phyloP scores from a whole-genome alignment of 2,888 invertebrate genomes.

The Hemithea aestivaria region DNA sequence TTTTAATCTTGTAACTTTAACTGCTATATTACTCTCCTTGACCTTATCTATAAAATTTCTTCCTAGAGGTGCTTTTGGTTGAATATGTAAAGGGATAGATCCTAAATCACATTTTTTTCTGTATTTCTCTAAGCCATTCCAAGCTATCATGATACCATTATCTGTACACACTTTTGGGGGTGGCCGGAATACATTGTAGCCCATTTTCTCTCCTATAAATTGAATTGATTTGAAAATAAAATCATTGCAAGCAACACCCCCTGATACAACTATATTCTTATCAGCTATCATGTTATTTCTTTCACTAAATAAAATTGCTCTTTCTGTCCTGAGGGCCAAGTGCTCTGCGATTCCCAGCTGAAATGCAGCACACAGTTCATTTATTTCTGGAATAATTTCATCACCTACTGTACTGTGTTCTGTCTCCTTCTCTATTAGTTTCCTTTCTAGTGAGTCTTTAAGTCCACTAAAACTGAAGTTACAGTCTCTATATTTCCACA shows the following conservation, averaged over 20 bases:
- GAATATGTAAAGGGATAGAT: slow-evolving; percentile 78
- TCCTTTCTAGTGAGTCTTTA: slow-evolving; percentile 79
- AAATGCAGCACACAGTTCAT: slow-evolving; percentile 92
- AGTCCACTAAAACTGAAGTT: slow-evolving; percentile 95
- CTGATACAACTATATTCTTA: slow-evolving; percentile 89
- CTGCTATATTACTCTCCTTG: slow-evolving; percentile 67
- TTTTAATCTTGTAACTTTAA: slow-evolving; percentile 56
- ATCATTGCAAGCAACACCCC: slow-evolving; percentile 97
- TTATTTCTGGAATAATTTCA: slow-evolving; percentile 84
- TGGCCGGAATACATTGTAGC: slow-evolving; percentile 85
- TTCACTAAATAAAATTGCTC: slow-evolving; percentile 88
- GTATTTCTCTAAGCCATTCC: slow-evolving; percentile 95
- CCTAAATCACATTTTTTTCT: slow-evolving; percentile 56
- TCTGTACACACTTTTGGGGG: slow-evolving; percentile 94
- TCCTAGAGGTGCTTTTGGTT: slow-evolving; percentile 82
- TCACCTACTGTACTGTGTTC: slow-evolving; percentile 80
- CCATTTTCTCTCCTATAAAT: slow-evolving; percentile 82
- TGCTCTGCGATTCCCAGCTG: slow-evolving; percentile 87
- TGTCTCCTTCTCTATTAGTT: slow-evolving; percentile 80
- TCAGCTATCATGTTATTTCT: slow-evolving; percentile 75
- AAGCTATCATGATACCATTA: slow-evolving; percentile 99
- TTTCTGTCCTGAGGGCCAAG: slow-evolving; percentile 88
- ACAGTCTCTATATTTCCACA: slow-evolving; percentile 85
- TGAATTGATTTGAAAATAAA: slow-evolving; percentile 85
- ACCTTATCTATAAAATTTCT: slow-evolving; percentile 79